phyloP scores from a whole-genome alignment of 1,140 invertebrate genomes.

The Zaprionus nigranus region DNA sequence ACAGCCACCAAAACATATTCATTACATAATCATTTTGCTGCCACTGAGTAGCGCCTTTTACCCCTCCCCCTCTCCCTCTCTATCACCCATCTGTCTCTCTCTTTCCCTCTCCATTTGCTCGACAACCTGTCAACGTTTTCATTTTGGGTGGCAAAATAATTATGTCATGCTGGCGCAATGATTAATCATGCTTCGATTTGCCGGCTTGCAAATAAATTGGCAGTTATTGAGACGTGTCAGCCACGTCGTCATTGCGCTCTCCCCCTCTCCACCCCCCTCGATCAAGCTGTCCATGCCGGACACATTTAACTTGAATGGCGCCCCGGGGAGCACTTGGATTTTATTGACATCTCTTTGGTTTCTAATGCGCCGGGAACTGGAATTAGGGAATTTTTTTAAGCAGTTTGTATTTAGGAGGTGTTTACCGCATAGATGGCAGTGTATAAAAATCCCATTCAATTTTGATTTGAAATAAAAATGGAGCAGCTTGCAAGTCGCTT shows the following conservation, averaged over 20 bases:
- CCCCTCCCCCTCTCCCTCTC: constrained; percentile 29
- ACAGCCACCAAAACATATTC: constrained; percentile 61
- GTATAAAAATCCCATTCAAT: background rate
- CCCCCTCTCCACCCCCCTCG: constrained; percentile 31
- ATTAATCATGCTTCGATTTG: constrained; percentile 72
- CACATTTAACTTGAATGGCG: constrained; percentile 52
- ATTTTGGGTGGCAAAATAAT: constrained; percentile 58
- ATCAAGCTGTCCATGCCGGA: constrained; percentile 53
- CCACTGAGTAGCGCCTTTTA: background rate
- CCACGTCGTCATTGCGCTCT: background rate
- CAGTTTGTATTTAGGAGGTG: background rate
- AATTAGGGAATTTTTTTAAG: background rate
- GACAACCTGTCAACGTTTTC: constrained; percentile 4
- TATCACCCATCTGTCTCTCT: no score
- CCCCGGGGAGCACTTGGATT: constrained; percentile 60
- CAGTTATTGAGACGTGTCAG: constrained; percentile 61
- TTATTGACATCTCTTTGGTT: constrained; percentile 7
- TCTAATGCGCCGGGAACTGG: background rate
- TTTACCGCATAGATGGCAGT: background rate
- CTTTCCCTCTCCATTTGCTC: constrained; percentile 13
- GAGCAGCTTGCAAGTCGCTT: background rate
- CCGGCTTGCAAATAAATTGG: constrained; percentile 65
- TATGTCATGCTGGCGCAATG: constrained; percentile 62
- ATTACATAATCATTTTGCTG: constrained; percentile 68
- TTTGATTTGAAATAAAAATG: background rate